Percentiles rank a stretch among this genome's conserved stretches.
These are phyloP conservation scores for Crypturellus undulatus DNA, from an alignment of 2,113 vertebrate species.

Conservation along the genomic window DNA sequence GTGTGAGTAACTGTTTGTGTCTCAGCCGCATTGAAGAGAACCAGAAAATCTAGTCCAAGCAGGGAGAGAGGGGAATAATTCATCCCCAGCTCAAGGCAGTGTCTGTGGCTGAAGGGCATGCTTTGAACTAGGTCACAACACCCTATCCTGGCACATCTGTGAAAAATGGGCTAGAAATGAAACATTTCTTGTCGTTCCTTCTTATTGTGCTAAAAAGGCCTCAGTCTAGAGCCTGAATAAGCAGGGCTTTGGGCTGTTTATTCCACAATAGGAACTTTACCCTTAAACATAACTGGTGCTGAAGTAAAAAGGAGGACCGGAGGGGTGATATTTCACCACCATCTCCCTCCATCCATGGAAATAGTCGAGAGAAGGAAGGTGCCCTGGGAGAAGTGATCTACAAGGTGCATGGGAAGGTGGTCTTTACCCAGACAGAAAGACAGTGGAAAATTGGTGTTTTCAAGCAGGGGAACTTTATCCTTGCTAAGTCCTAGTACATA, in stretches of 20 bases:
- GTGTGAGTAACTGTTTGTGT: neutral
- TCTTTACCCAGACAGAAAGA: neutral
- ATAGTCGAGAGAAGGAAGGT: neutral
- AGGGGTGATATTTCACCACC: too few relatives aligned
- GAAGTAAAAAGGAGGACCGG: accelerated
- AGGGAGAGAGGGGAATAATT: neutral
- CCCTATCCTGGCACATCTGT: neutral
- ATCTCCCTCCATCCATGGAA: neutral
- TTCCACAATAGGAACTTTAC: neutral
- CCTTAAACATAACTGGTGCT: neutral
- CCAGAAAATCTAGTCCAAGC: neutral
- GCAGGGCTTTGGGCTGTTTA: neutral
- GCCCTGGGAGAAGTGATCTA: neutral
- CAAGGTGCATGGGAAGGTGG: neutral
- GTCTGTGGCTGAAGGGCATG: neutral
- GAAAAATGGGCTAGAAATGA: neutral
- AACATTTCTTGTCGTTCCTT: neutral
- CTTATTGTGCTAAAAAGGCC: neutral
- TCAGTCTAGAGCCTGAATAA: neutral
- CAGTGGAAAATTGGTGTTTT: too few relatives aligned
- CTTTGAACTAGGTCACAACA: neutral
- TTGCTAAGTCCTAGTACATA: too few relatives aligned
- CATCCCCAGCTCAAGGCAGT: neutral
- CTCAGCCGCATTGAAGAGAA: neutral
- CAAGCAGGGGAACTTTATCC: too few relatives aligned